These are phyloP conservation scores for Actenoides hombroni DNA, from an alignment of 2,113 vertebrate genomes.

Conservation along the genomic window DNA sequence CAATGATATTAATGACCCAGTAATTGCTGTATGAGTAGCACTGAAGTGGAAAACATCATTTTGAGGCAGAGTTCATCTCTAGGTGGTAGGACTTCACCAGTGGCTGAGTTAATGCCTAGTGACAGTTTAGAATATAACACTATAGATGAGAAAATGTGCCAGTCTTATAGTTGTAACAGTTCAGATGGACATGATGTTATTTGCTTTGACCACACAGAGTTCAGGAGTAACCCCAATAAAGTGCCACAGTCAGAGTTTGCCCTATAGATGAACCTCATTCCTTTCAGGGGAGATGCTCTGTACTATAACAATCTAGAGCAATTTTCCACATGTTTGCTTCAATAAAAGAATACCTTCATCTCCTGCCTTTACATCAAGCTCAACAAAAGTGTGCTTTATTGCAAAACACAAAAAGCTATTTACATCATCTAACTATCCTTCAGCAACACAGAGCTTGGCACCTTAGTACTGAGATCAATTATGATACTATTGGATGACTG, in stretches of 20 bases:
- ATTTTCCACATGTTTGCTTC: constrained; percentile 79
- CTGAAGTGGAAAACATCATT: constrained; percentile 79
- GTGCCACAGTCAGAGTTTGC: constrained; percentile 58
- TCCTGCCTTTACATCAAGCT: constrained; percentile 61
- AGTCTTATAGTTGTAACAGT: constrained; percentile 53
- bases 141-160: constrained; percentile 69
- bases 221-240: constrained; percentile 67
- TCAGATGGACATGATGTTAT: constrained; percentile 66
- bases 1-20: constrained; percentile 86
- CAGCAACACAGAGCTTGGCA: constrained; percentile 45
- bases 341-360: constrained; percentile 77
- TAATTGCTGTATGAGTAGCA: constrained; percentile 74
- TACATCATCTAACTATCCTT: constrained; percentile 78
- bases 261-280: constrained; percentile 70
- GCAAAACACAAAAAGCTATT: constrained; percentile 79
- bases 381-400: constrained; percentile 55
- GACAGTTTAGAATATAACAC: constrained; percentile 78
- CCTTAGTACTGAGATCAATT: constrained; percentile 34
- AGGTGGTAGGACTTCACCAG: constrained; percentile 76
- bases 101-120: constrained; percentile 75
- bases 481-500: constrained; percentile 4
- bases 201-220: constrained; percentile 70
- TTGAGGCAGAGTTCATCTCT: constrained; percentile 75
- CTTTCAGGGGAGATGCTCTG: constrained; percentile 55
- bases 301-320: constrained; percentile 69